Evolutionary conservation across 2,113 vertebrate species (phyloP).

Genomic region (Nannobrachium achirus): DNA sequence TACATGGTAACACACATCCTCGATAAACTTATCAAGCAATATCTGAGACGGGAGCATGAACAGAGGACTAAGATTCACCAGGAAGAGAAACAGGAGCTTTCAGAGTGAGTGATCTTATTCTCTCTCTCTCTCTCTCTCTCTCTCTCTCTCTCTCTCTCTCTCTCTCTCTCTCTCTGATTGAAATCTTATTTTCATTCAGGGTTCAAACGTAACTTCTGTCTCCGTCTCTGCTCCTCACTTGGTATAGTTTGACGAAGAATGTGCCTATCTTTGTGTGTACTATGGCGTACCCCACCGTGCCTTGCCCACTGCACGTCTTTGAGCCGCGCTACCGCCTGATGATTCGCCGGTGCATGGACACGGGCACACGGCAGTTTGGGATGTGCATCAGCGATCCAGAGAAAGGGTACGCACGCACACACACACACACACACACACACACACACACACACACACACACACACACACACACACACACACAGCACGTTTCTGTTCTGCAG

Average conservation of each 20-base stretch:
- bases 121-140: background rate
- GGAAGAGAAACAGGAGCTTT: slow-evolving; percentile 92
- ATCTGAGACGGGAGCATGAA: slow-evolving; percentile 83
- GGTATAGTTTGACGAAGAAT: slow-evolving; percentile 88
- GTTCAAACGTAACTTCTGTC: background rate
- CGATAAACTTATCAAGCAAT: slow-evolving; percentile 87
- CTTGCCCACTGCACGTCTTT: slow-evolving; percentile 97
- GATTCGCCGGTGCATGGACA: slow-evolving; percentile 97
- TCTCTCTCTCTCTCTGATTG: slow-evolving; percentile 1
- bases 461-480: background rate
- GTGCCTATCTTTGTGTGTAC: slow-evolving; percentile 98
- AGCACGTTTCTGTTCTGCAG: background rate
- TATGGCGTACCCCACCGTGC: slow-evolving; percentile 99
- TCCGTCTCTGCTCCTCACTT: slow-evolving; percentile 2
- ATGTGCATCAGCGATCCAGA: slow-evolving; percentile 93
- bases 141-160: background rate
- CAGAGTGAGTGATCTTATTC: slow-evolving; percentile 84
- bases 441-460: background rate
- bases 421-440: background rate
- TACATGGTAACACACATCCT: slow-evolving; percentile 86
- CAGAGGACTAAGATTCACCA: slow-evolving; percentile 87
- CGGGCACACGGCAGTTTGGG: slow-evolving; percentile 93
- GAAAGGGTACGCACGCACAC: slow-evolving; percentile 82
- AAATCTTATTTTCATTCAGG: slow-evolving; percentile 61
- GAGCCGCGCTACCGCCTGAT: slow-evolving; percentile 97